Evolutionary conservation across 2,888 invertebrate genomes (phyloP), one percentile per base, ranked within the genome.

Genomic region (Galeruca laticollis): DNA sequence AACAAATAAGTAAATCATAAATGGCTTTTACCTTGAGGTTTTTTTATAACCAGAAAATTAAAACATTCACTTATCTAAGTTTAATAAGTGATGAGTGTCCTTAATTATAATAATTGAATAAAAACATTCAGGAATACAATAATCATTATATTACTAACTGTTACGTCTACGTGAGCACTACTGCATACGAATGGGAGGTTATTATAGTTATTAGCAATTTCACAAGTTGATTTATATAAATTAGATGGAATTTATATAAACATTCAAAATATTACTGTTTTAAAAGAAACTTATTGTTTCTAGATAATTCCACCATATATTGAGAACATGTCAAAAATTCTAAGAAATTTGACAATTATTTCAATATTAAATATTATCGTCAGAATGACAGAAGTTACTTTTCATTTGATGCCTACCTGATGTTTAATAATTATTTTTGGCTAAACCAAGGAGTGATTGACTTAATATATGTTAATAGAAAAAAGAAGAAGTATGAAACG

Each of bases 81-180:
- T n/a, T 40, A 40, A 40, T 13, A n/a, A 40, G n/a, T 40, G 40
- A 40, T 40, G 40, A 40, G 40, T 40, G 40, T 40, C 40, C 40
- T 40, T 5, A 40, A 40, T 40, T 40, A 40, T 40, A 40, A n/a
- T 4, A 11, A 40, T 40, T n/a, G n/a, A 40, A 40, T 13, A 13
- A 0, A 1, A 40, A 40, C 40, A 2, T 40, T 40, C n/a, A n/a
- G 40, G 40, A 40, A n/a, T n/a, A 5, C 5, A 40, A 40, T 13
- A 40, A 40, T 40, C n/a, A 40, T 40, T 40, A n/a, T 40, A 40
- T 26, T 26, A 26, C 26, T 26, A 26, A 26, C 26, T 26, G 26
- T 26, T 26, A 40, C 40, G 40, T 40, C 40, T 40, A 5, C 26
- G 6, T 26, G 3, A 40, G n/a, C 40, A 40, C 40, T 40, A 6